Base-by-base conservation (phyloP, 2,888 invertebrate genomes). In the Priocnemis perturbator region DNA sequence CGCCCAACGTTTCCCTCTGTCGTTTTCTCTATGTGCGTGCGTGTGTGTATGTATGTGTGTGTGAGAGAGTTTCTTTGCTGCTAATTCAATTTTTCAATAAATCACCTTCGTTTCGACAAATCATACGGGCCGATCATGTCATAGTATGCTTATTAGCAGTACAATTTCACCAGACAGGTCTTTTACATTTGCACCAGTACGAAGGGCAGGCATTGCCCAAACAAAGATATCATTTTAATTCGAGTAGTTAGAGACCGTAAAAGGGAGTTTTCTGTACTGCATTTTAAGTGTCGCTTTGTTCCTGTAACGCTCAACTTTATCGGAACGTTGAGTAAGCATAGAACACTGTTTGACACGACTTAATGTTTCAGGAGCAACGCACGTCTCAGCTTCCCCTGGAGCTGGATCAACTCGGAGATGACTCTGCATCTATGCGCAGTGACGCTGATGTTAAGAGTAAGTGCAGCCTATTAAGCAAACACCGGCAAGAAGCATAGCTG, bases 301-400 rank as follows among this genome's bases (percentile, higher is more conserved):
- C 17, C 67, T 73, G 20, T 50, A 20, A 11, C 17, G 50, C 7
- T 50, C 14, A 17, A 50, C 50, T 0, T 17, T 50, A 37, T 19
- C 47, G 47, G 4, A 20, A 60, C n/a, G n/a, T 15, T 26, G 47
- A 3, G 1, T 4, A 1, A 20, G 63, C 71, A 71, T 11, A 1
- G 2, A 37, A 11, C 7, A 37, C 4, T 37, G 14, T 37, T 11
- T 63, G 73, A 63, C 68, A 64, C 59, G 55, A 61, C 78, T 67
- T 73, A 64, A 65, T 86, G 86, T 88, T 90, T 66, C 89, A 96
- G 96, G 96, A 96, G 93, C 95, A 95, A 91, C 96, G 96, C 93
- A 94, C 94, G 90, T 95, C 96, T 87, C 95, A 95, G 91, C 93
- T 94, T 91, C 95, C 94, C 88, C 94, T 95, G 93, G 95, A 95